These are phyloP conservation scores for Tiliacea aurago DNA, from an alignment of 2,888 invertebrate genomes.

Conservation along the genomic window DNA sequence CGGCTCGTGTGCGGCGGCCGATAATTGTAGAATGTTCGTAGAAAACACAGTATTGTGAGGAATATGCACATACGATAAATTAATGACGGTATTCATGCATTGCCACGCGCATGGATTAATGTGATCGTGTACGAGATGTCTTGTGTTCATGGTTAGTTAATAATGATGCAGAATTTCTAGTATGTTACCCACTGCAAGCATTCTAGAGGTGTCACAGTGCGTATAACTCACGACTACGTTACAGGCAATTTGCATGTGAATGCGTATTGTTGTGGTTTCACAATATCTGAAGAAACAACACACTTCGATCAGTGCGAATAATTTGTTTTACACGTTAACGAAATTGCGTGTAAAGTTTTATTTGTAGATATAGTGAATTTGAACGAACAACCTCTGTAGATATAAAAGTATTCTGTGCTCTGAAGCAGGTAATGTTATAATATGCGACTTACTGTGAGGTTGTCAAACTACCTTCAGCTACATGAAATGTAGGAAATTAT, in stretches of 20 bases:
- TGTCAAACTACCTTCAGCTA: conserved; percentile 44
- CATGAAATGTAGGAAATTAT: conserved; percentile 49
- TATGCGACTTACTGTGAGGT: conserved; percentile 26
- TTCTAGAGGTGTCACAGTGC: conserved; percentile 70
- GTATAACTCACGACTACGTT: conserved; percentile 68
- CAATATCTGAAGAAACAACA: conserved; percentile 72
- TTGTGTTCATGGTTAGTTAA: conserved; percentile 60
- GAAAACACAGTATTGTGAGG: conserved; percentile 47
- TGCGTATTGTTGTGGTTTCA: conserved; percentile 77
- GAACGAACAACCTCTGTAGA: conserved; percentile 34
- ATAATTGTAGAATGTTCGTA: conserved; percentile 64
- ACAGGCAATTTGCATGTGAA: conserved; percentile 79
- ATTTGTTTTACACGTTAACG: conserved; percentile 64
- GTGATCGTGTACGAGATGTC: conserved; percentile 57
- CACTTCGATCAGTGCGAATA: conserved; percentile 66
- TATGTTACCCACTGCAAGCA: conserved; percentile 44
- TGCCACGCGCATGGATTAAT: conserved; percentile 57
- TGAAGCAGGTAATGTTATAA: conserved; percentile 1
- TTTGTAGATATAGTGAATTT: conserved; percentile 31
- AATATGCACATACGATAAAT: conserved; percentile 62
- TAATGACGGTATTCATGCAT: conserved; percentile 63
- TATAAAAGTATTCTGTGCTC: neutral
- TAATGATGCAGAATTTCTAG: conserved; percentile 68
- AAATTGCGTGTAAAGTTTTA: conserved; percentile 42
- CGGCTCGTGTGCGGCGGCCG: conserved; percentile 67